These are phyloP conservation scores for Perdita meconis DNA, from an alignment of 2,888 invertebrate species.

Conservation along the genomic window DNA sequence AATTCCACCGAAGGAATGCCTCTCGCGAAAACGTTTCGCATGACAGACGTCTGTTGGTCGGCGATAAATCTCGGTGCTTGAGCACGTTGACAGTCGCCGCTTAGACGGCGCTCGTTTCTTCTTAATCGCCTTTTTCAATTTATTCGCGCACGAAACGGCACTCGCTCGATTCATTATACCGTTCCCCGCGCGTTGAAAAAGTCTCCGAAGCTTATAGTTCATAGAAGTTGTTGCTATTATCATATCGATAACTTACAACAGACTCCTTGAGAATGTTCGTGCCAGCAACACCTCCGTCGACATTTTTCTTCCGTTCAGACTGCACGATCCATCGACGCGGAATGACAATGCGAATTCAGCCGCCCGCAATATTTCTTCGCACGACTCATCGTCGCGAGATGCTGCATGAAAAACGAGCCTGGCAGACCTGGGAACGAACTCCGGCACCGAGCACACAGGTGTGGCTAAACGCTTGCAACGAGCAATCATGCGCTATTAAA, in stretches of 20 bases:
- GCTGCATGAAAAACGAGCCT: conserved; percentile 55
- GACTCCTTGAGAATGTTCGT: background rate
- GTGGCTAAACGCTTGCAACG: conserved; percentile 63
- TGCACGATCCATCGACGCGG: conserved; percentile 25
- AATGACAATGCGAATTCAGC: conserved; percentile 33
- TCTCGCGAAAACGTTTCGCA: conserved; percentile 48
- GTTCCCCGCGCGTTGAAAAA: conserved; percentile 19
- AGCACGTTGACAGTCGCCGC: conserved; percentile 17
- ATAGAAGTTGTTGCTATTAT: no score
- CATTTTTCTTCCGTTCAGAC: background rate
- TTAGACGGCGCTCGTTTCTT: conserved; percentile 43
- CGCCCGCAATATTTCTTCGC: conserved; percentile 29
- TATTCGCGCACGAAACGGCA: conserved; percentile 44
- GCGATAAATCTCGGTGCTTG: conserved; percentile 44
- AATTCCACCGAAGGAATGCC: conserved; percentile 51
- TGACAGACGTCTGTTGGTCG: conserved; percentile 49
- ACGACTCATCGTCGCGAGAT: conserved; percentile 24
- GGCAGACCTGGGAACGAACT: conserved; percentile 62
- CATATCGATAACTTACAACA: background rate
- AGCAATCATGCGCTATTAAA: conserved; percentile 69
- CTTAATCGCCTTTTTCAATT: conserved; percentile 57
- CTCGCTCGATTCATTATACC: conserved; percentile 28
- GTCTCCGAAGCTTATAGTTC: conserved; percentile 25
- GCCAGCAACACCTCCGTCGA: background rate
- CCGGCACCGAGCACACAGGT: conserved; percentile 53